phyloP scores from a whole-genome alignment of 2,888 invertebrate species.

The Phanerotoma sp. region DNA sequence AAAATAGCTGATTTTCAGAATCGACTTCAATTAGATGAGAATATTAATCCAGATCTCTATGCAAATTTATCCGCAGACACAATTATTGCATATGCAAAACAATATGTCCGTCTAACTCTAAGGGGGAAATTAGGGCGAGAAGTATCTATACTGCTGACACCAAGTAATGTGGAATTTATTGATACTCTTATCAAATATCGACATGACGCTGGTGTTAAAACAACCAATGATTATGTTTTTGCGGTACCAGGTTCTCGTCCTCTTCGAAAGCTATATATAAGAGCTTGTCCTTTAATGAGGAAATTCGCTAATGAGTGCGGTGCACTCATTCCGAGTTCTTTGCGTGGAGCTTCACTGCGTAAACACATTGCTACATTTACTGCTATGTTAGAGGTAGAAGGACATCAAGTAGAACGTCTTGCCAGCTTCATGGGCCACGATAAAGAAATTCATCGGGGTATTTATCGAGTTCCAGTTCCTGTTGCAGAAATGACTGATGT shows the following conservation, averaged over 20 bases:
- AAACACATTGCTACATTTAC: slow-evolving; percentile 8
- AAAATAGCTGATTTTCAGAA: slow-evolving; percentile 6
- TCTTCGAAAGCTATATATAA: not conserved
- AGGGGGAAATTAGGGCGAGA: slow-evolving; percentile 11
- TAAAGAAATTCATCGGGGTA: not conserved
- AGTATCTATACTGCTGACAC: slow-evolving; percentile 2
- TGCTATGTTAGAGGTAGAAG: not conserved
- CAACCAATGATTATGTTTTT: slow-evolving; percentile 10
- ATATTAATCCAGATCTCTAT: not conserved
- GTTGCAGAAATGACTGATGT: not conserved
- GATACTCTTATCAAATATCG: slow-evolving; percentile 11
- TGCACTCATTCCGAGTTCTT: slow-evolving; percentile 1
- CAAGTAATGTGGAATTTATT: not conserved
- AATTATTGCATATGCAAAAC: not conserved
- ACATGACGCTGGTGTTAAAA: not conserved
- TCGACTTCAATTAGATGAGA: slow-evolving; percentile 8
- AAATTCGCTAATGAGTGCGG: slow-evolving; percentile 15
- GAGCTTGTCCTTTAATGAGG: slow-evolving; percentile 9
- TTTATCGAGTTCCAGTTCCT: not conserved
- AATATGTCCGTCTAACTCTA: slow-evolving; percentile 2
- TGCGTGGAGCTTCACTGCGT: slow-evolving; percentile 9
- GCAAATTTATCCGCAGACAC: not conserved
- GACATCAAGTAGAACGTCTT: not conserved
- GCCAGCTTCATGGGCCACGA: no score
- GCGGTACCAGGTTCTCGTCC: not conserved